phyloP scores from a whole-genome alignment of 2,888 invertebrate genomes.

The Cantharis lateralis region DNA sequence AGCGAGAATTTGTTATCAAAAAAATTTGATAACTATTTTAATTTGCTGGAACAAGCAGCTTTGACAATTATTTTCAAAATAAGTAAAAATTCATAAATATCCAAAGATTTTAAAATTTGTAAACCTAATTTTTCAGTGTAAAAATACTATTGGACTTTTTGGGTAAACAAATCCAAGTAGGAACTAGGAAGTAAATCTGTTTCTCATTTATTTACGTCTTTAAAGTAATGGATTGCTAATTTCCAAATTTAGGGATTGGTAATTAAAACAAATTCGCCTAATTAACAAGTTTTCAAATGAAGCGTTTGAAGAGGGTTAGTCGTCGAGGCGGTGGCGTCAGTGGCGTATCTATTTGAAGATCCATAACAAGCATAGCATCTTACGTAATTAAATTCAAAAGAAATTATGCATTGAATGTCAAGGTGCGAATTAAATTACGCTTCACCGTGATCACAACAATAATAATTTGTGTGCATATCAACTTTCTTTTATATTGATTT shows the following conservation, averaged over 20 bases:
- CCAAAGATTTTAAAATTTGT: too few relatives aligned
- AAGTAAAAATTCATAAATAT: too few relatives aligned
- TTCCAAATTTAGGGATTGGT: not conserved
- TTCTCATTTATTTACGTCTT: not conserved
- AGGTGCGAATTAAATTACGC: not conserved
- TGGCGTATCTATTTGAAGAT: not conserved
- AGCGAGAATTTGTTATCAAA: too few relatives aligned
- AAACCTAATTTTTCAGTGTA: too few relatives aligned
- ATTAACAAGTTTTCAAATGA: not conserved
- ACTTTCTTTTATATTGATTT: not conserved
- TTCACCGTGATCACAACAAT: not conserved
- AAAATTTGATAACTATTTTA: too few relatives aligned
- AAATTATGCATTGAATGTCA: conserved; percentile 9
- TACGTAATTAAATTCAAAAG: conserved; percentile 12
- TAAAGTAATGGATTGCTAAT: not conserved
- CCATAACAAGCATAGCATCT: not conserved
- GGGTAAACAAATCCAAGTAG: not conserved
- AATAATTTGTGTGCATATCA: not conserved
- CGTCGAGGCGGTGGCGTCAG: not conserved
- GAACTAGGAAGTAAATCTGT: not conserved
- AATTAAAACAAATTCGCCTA: not conserved
- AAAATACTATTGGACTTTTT: not conserved
- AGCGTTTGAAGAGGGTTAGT: not conserved
- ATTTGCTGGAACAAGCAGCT: too few relatives aligned
- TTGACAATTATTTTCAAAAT: too few relatives aligned